Evolutionary conservation across 2,797 vertebrate species (phyloP).

Genomic region (Anabacerthia variegaticeps): DNA sequence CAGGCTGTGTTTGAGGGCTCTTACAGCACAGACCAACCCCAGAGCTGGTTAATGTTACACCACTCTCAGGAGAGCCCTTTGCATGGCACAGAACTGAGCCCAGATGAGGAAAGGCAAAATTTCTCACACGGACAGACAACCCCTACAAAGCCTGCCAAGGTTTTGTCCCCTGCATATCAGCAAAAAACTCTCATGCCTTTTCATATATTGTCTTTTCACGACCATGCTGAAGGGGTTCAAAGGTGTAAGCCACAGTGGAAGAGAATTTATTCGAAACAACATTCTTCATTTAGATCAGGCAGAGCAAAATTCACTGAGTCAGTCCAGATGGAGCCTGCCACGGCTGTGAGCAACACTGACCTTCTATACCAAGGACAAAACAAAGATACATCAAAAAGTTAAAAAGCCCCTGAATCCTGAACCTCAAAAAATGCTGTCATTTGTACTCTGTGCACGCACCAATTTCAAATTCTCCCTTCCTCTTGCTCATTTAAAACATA

Average conservation of each 20-base stretch:
- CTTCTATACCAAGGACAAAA: not conserved
- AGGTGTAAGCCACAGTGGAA: not conserved
- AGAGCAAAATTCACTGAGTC: not conserved
- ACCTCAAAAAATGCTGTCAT: not conserved
- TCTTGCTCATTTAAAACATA: not conserved
- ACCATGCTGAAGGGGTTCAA: not conserved
- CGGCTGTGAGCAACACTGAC: not conserved
- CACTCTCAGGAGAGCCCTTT: not conserved
- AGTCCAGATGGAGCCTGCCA: not conserved
- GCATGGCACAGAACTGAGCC: not conserved
- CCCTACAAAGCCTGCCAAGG: not conserved
- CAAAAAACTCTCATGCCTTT: not conserved
- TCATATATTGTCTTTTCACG: not conserved
- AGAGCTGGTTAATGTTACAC: not conserved
- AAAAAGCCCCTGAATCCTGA: not conserved
- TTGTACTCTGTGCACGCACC: accelerated
- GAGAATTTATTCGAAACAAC: not conserved
- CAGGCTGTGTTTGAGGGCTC: not conserved
- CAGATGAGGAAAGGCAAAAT: not conserved
- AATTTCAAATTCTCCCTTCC: not conserved
- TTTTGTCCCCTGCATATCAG: not conserved
- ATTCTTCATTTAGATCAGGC: not conserved
- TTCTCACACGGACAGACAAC: not conserved
- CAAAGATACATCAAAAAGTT: not conserved
- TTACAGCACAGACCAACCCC: not conserved